A percentile compares a stretch with the other conserved stretches of the same genome.
phyloP scores from a whole-genome alignment of 1,140 invertebrate species.

The Calliopsis andreniformis region DNA sequence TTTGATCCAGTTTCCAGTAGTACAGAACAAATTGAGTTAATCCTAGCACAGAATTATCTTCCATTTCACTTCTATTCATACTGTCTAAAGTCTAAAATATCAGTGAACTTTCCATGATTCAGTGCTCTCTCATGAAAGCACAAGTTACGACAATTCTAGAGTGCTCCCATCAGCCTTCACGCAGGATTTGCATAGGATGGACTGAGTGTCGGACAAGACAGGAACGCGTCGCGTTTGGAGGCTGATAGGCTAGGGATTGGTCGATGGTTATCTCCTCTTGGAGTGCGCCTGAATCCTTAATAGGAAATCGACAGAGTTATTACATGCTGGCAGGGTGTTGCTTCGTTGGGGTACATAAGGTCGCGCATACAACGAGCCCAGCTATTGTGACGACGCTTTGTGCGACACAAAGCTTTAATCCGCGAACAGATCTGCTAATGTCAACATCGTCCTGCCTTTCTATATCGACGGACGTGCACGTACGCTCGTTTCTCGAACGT shows the following conservation, averaged over 20 bases:
- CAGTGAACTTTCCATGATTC: too few species aligned
- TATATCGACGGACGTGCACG: conserved; percentile 35
- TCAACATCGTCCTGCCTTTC: conserved; percentile 74
- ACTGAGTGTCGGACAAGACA: conserved; percentile 5
- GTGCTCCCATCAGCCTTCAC: background rate
- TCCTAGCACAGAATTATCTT: too few species aligned
- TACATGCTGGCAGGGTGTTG: conserved; percentile 62
- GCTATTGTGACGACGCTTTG: conserved; percentile 74
- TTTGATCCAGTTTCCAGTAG: too few species aligned
- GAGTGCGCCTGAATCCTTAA: conserved; percentile 65
- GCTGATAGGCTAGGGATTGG: conserved; percentile 21
- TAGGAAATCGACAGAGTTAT: conserved; percentile 73
- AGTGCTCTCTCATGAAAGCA: too few species aligned
- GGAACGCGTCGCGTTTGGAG: background rate
- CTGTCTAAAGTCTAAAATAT: too few species aligned
- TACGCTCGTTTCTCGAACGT: background rate
- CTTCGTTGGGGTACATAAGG: conserved; percentile 66
- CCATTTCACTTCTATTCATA: too few species aligned
- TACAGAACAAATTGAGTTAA: too few species aligned
- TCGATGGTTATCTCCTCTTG: conserved; percentile 33
- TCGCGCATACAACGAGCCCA: conserved; percentile 64
- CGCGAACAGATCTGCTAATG: conserved; percentile 77
- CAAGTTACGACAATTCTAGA: too few species aligned
- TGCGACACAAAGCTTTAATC: conserved; percentile 77
- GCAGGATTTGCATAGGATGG: conserved; percentile 13